Conservation (phyloP, 2,797 vertebrate species). For the Parotocinclus haroldoi region DNA sequence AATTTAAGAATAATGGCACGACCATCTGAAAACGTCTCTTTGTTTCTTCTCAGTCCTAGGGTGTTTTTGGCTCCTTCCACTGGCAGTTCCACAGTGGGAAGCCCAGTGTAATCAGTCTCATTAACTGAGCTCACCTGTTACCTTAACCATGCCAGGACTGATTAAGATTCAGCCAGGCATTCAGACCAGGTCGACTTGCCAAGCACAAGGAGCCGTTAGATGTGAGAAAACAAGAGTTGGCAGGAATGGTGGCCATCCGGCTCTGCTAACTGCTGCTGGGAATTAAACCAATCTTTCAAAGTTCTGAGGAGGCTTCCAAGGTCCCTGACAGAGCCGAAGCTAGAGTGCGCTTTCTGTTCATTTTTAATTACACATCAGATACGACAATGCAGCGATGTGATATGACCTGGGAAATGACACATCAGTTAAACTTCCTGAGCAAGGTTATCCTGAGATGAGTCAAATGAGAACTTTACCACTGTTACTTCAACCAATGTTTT, state of each 20-base stretch:
- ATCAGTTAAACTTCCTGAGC: slow-evolving; percentile 13
- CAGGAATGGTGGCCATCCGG: slow-evolving; percentile 13
- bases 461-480: not conserved
- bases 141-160: slow-evolving; percentile 51
- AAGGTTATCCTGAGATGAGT: not conserved
- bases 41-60: slow-evolving; percentile 27
- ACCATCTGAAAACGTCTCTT: slow-evolving; percentile 32
- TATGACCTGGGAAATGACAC: not conserved
- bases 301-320: slow-evolving; percentile 29
- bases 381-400: not conserved
- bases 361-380: slow-evolving; percentile 8
- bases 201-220: slow-evolving; percentile 35
- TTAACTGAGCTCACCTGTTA: slow-evolving; percentile 59
- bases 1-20: slow-evolving; percentile 25
- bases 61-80: slow-evolving; percentile 34
- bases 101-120: slow-evolving; percentile 48
- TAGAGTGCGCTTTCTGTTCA: not conserved
- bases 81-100: slow-evolving; percentile 39
- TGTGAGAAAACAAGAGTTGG: slow-evolving; percentile 35
- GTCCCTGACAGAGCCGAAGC: slow-evolving; percentile 18
- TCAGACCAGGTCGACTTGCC: slow-evolving; percentile 33
- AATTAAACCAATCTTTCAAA: slow-evolving; percentile 26
- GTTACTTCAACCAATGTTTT: slow-evolving; percentile 3
- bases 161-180: slow-evolving; percentile 49
- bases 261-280: slow-evolving; percentile 29